Conservation (phyloP, 2,113 vertebrate species). For the Accipiter cooperii region DNA sequence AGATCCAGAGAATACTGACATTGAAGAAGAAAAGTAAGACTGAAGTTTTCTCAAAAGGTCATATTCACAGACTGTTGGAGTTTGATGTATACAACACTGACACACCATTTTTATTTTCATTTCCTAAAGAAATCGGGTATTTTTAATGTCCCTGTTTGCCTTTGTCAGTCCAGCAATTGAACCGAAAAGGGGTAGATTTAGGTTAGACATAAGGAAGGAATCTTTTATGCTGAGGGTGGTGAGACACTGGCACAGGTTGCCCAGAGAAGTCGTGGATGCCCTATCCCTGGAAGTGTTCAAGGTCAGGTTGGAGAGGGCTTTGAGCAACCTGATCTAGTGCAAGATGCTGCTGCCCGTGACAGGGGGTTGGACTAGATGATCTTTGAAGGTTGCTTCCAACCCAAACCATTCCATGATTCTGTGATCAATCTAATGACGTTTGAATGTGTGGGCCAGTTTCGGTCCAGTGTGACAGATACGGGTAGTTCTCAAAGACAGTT, state of each 20-base stretch:
- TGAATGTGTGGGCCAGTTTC: neutral
- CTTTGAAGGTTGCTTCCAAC: neutral
- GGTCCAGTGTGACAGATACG: rapidly evolving
- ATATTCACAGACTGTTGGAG: neutral
- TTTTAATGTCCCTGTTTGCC: neutral
- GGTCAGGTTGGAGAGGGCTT: neutral
- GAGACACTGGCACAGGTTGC: neutral
- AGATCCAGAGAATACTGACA: neutral
- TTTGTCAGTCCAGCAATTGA: neutral
- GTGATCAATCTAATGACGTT: neutral
- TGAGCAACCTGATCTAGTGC: neutral
- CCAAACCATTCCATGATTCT: neutral
- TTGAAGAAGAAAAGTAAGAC: neutral
- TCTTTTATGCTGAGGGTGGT: neutral
- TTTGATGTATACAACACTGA: neutral
- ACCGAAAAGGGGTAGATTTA: neutral
- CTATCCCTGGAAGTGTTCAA: neutral
- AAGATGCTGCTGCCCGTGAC: neutral
- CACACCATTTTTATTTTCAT: neutral
- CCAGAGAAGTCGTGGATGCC: neutral
- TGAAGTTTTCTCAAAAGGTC: neutral
- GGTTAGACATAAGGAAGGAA: neutral
- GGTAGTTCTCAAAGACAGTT: neutral
- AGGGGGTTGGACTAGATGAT: neutral
- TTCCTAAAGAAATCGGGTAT: neutral